Evolutionary conservation across 1,140 invertebrate genomes (phyloP).

Genomic region (Adoxophyes honmai): DNA sequence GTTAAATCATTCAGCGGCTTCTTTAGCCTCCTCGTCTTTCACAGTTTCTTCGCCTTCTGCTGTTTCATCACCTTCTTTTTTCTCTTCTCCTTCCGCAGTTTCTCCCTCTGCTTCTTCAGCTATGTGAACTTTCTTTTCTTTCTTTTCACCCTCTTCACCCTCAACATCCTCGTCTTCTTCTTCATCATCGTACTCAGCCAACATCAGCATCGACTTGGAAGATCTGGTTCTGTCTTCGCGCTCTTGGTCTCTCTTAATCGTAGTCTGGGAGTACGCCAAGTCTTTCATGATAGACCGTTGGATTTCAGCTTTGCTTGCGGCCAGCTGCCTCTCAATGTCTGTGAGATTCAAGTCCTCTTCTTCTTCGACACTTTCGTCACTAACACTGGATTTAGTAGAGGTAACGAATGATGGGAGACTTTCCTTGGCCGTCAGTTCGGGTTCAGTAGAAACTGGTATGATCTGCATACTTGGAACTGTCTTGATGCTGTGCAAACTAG

Average conservation of each 20-base stretch:
- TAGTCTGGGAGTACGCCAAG: slow-evolving; percentile 49
- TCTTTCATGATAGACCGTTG: slow-evolving; percentile 64
- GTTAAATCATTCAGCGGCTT: slow-evolving; percentile 19
- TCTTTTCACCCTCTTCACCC: slow-evolving; percentile 11
- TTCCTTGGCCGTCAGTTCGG: slow-evolving; percentile 33
- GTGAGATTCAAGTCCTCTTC: slow-evolving; percentile 30
- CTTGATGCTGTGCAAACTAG: slow-evolving; percentile 47
- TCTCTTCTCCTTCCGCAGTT: slow-evolving; percentile 21
- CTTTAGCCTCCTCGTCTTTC: slow-evolving; percentile 23
- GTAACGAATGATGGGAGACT: slow-evolving; percentile 55
- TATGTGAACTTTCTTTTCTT: slow-evolving; percentile 19
- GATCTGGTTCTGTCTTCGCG: slow-evolving; percentile 16
- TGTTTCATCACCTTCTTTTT: slow-evolving; percentile 6
- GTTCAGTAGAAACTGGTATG: slow-evolving; percentile 37
- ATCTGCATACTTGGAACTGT: slow-evolving; percentile 60
- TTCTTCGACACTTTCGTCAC: slow-evolving; percentile 36
- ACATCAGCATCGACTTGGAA: slow-evolving; percentile 21
- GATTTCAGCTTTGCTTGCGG: slow-evolving; percentile 59
- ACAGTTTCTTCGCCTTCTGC: slow-evolving; percentile 21
- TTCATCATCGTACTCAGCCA: slow-evolving; percentile 30
- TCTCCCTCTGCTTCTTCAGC: slow-evolving; percentile 23
- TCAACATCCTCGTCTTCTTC: slow-evolving; percentile 21
- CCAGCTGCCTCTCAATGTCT: slow-evolving; percentile 52
- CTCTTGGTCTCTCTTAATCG: slow-evolving; percentile 30
- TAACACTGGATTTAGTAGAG: slow-evolving; percentile 49